Conservation (phyloP, 2,797 vertebrate species). For the Gallinago nigripennis region DNA sequence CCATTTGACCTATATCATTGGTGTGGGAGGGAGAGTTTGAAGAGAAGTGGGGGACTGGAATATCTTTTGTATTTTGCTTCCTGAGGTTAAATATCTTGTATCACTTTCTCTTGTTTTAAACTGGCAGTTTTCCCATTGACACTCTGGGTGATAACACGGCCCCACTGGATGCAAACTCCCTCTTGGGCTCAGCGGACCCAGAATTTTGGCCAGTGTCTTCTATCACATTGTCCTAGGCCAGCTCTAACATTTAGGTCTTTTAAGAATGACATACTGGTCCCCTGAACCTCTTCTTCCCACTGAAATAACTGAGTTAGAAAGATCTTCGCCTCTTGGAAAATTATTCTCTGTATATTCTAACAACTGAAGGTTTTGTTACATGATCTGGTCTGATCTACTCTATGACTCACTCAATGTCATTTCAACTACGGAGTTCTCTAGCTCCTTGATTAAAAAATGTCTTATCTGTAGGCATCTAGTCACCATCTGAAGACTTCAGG, state of each 20-base stretch:
- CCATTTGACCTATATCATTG: not conserved
- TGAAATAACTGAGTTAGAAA: not conserved
- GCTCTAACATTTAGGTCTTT: not conserved
- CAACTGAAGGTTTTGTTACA: not conserved
- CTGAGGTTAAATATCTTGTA: not conserved
- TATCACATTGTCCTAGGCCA: not conserved
- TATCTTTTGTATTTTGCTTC: not conserved
- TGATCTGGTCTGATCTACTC: constrained; percentile 7
- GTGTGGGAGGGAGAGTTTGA: not conserved
- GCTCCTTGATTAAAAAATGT: constrained; percentile 46
- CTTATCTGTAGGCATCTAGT: constrained; percentile 69
- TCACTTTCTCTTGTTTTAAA: not conserved
- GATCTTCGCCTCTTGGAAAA: not conserved
- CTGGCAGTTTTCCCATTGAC: constrained; percentile 16
- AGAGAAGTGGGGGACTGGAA: not conserved
- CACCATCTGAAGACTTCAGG: constrained; percentile 41
- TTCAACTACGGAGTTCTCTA: not conserved
- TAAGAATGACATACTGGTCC: not conserved
- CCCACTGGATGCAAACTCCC: not conserved
- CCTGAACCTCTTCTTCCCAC: not conserved
- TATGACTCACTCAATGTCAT: constrained; percentile 53
- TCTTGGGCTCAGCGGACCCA: not conserved
- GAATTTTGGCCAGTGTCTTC: not conserved
- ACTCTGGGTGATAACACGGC: constrained; percentile 17
- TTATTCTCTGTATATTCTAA: not conserved